Evolutionary conservation across 2,113 vertebrate genomes (phyloP), one percentile per base, ranked within the genome.

Genomic region (Apteryx mantelli): DNA sequence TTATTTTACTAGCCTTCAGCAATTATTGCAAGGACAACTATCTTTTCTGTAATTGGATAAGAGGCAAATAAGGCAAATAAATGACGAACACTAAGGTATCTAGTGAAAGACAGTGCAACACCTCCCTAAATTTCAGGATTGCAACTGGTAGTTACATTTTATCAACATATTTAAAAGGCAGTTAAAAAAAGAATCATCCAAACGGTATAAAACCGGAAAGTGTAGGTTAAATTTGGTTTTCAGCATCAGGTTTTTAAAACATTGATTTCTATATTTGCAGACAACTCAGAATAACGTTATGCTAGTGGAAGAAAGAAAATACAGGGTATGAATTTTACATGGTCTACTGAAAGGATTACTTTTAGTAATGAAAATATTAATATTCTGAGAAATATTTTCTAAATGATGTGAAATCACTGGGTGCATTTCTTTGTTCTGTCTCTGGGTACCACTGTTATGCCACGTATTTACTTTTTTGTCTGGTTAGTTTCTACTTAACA

Each of bases 401-500:
- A 65, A 55, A 48, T 60, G 0, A 18, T 79, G 42, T 80, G 68
- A 88, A 94, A 69, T 12, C 56, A 71, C 15, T 50, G 40, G 34
- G 5, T 96, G 77, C 65, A 87, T 89, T 95, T 95, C 64, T 95
- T 82, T 46, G 4, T 91, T 93, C 64, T 19, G 6, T 95, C 64
- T 92, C 52, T 70, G 53, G 50, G 66, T 86, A 90, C 48, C 91
- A 82, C 18, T 91, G 40, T 95, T 91, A 71, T 68, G 79, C 70
- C 61, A 77, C 48, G 5, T 61, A 88, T 93, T 80, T 74, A 24
- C 34, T 70, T 76, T 53, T 83, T 55, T 82, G 16, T n/a, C n/a
- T 74, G 38, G 7, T 82, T 73, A 36, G 21, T 86, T 86, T 94
- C 60, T 87, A 17, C 50, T 56, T 79, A 76, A 18, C 12, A 50